Base-by-base conservation (phyloP, 2,797 vertebrate genomes). In the Gephyroberyx darwinii region DNA sequence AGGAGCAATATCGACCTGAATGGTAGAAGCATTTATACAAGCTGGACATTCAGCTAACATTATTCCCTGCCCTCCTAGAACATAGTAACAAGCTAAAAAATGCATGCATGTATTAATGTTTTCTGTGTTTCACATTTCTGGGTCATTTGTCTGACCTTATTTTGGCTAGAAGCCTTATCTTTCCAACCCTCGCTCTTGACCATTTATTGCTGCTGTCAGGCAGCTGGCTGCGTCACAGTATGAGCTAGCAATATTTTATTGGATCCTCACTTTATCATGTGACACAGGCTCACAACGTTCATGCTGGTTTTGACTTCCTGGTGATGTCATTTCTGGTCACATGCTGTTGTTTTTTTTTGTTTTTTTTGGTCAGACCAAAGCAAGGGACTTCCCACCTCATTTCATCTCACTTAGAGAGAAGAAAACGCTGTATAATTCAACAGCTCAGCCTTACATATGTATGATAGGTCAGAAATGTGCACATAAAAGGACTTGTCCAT, bases 291-390 rank as follows among this genome's bases (percentile, higher is more conserved):
- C 57, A 63, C 62, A 37, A 57, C 74, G 65, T 55, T 68, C 71
- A 69, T 69, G 12, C 47, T 48, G 69, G 65, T 75, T 69, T 80
- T 59, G n/a, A 80, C 91, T 93, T 94, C 92, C 92, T 93, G 84
- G 43, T 93, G 88, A 86, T 85, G 90, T 93, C 90, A 89, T 77
- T 60, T 45, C 52, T 80, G 82, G 80, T 93, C 92, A 93, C 90
- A 80, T 52, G 75, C 56, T 65, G 22, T 26, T 65, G 22, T 26
- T 13, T 60, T 70, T 48, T 31, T 69, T 26, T 13, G 58, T 70
- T 48, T 31, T 69, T 35, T 31, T 71, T 10, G 35, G 57, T 71
- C 72, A 71, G 31, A 81, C 12, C 31, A 78, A 68, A 76, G 35
- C 22, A 57, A 79, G 84, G 80, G 75, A 88, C 82, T 92, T 93